Evolutionary conservation across 2,113 vertebrate species (phyloP), one percentile per base, ranked within the genome.

Genomic region (Aegotheles bennettii): DNA sequence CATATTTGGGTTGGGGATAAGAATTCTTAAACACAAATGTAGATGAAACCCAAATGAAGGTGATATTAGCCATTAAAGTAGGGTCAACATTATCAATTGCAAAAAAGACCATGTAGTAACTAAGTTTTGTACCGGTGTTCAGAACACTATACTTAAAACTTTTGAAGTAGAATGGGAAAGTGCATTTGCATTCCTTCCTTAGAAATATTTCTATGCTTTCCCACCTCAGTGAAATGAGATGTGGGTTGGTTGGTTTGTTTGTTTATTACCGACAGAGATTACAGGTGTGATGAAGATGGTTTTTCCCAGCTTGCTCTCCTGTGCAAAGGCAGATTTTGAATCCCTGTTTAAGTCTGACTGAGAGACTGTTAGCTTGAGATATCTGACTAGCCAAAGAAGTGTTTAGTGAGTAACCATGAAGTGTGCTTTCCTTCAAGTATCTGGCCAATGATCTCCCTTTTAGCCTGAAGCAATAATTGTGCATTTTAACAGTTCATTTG

Each of bases 401-500:
- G 25, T 80, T 51, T 42, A 43, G 53, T 54, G 68, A 87, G 36
- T 61, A 95, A 95, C 63, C 61, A 38, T 48, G 45, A 54, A 78
- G 70, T 42, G 63, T 81, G 36, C 24, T 96, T 94, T 69, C 53
- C 47, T 87, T 82, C 63, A 56, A 75, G 73, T 89, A 43, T 85
- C 77, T 92, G 81, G 57, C 56, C 85, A 63, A 53, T 26, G 70
- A 87, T 92, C 80, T 94, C 54, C 40, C 31, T 94, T 83, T 91
- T 92, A 76, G 77, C 95, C 94, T 74, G 47, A 21, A 92, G 93
- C 94, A 73, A 17, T 95, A 81, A 84, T 92, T 92, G 64, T 91
- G 80, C 65, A 20, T 89, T 96, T 94, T 93, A 95, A 81, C 74
- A 93, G 82, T 89, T 86, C 87, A 89, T 97, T 97, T 91, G 51